Evolutionary conservation across 2,888 invertebrate genomes (phyloP), one percentile per base, ranked within the genome.

Genomic region (Alentia gelatinosa): DNA sequence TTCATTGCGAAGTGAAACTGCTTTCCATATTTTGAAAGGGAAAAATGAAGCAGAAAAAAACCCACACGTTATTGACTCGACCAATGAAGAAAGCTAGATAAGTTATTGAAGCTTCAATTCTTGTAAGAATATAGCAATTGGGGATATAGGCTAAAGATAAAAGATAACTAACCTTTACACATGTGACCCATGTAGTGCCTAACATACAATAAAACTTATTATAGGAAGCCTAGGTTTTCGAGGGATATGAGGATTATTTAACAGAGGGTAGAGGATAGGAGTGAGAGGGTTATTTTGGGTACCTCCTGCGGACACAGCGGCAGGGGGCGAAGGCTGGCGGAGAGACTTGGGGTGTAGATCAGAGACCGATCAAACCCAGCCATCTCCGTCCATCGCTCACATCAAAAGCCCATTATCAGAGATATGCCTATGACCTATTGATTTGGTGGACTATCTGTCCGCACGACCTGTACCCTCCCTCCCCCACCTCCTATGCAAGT

Each of bases 341-440:
- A 33, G n/a, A 74, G 74, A 37, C 37, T 15, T 35, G 37, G 35
- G 37, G 79, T 39, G 5, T 79, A 86, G 86, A 86, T 86, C 86
- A 86, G 47, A 47, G 86, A 26, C 42, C 47, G 47, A 86, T 86
- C 86, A 30, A 35, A 86, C 86, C 35, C 47, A 47, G 47, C 47
- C 86, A 86, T 86, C 86, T 86, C 86, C 42, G 50, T 50, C 26
- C 86, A 86, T 86, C 86, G 86, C 47, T 86, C 47, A 86, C 86
- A 47, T 86, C 86, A 86, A 86, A 86, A 86, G 86, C 5, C 86
- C 33, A 86, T 86, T 86, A 86, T 86, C 86, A 50, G 86, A 42
- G 86, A 86, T 86, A 86, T 86, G 30, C 30, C 47, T 33, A 30
- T 47, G 47, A 86, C 86, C 86, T 86, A 86, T 86, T 86, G 86